These are phyloP conservation scores for Euleptes europaea DNA, from an alignment of 2,113 vertebrate species.

Conservation along the genomic window DNA sequence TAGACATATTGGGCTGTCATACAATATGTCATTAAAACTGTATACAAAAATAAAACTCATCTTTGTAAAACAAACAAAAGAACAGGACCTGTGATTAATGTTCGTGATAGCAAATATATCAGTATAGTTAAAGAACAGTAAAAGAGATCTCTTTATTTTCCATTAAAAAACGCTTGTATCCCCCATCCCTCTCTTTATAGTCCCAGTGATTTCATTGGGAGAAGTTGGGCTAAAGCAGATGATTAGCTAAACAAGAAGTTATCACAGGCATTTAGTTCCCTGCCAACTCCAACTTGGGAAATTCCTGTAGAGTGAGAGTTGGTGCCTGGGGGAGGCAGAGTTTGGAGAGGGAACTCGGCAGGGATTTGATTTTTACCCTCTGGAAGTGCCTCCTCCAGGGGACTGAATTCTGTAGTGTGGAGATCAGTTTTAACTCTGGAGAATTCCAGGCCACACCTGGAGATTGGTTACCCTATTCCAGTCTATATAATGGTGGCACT, in stretches of 20 bases:
- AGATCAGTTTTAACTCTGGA: too few relatives aligned
- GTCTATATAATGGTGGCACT: too few relatives aligned
- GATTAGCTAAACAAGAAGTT: neutral
- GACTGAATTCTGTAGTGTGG: too few relatives aligned
- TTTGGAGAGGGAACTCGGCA: too few relatives aligned
- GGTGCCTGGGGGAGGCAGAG: too few relatives aligned
- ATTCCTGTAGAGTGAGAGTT: too few relatives aligned
- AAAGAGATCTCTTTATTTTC: neutral
- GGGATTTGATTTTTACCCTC: too few relatives aligned
- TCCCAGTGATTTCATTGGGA: neutral
- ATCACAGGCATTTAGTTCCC: neutral
- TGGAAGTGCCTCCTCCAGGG: too few relatives aligned
- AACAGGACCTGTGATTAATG: neutral
- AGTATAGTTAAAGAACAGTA: neutral
- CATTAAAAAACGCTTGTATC: too few relatives aligned
- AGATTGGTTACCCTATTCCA: too few relatives aligned
- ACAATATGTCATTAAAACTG: neutral
- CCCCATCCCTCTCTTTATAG: neutral
- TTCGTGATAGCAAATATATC: neutral
- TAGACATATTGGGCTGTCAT: neutral
- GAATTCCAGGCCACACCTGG: too few relatives aligned
- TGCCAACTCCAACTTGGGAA: too few relatives aligned
- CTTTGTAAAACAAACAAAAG: neutral
- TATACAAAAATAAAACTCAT: neutral
- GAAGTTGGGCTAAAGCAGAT: neutral